Evolutionary conservation across 2,888 invertebrate species (phyloP).

Genomic region (Latrodectus elegans): DNA sequence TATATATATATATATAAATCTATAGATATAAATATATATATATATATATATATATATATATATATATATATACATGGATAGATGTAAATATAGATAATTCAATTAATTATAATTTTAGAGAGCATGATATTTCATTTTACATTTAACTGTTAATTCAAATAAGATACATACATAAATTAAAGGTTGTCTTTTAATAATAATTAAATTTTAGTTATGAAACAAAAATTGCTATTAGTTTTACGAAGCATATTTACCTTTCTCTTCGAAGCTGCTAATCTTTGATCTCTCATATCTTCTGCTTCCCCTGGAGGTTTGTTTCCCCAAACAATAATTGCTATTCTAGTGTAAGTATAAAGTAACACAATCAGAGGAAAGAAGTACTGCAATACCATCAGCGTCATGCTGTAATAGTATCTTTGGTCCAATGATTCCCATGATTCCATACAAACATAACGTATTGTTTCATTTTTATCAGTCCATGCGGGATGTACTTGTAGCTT

Average conservation of each 20-base stretch:
- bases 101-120: too few species aligned
- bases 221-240: too few species aligned
- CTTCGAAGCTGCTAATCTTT: constrained; percentile 88
- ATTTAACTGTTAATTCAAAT: too few species aligned
- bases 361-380: constrained; percentile 88
- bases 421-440: constrained; percentile 78
- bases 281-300: constrained; percentile 87
- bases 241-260: constrained; percentile 81
- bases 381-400: constrained; percentile 86
- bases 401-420: constrained; percentile 81
- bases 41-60: too few species aligned
- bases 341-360: constrained; percentile 87
- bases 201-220: too few species aligned
- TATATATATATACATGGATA: too few species aligned
- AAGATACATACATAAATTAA: too few species aligned
- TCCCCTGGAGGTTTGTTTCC: constrained; percentile 90
- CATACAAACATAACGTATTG: constrained; percentile 77
- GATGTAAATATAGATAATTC: too few species aligned
- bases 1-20: too few species aligned
- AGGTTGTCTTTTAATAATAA: too few species aligned
- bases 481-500: constrained; percentile 71
- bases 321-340: constrained; percentile 91
- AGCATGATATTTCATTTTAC: too few species aligned
- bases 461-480: constrained; percentile 28
- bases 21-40: too few species aligned